Base-by-base conservation (phyloP, 2,797 vertebrate genomes). In the Luscinia megarhynchos region DNA sequence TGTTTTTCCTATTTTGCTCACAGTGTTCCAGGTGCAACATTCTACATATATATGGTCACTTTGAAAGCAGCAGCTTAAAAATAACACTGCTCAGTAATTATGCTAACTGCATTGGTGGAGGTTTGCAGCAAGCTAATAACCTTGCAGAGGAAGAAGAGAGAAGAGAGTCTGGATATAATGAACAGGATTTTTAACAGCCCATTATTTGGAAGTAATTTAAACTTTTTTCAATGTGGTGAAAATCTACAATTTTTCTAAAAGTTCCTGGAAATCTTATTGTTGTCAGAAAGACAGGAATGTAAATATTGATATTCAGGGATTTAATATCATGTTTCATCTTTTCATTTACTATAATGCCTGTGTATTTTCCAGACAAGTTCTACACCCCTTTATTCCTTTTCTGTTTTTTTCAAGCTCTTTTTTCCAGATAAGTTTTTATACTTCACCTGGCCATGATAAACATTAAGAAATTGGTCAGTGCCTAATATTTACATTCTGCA, bases 61-160 rank as follows among this genome's bases (percentile, higher is more conserved):
- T 85, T 48, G 72, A 93, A 95, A 93, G 73, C 73, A 78, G 50
- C 77, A 67, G 46, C 90, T 89, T 92, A 83, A 68, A 72, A 90
- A 27, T 59, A 89, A 45, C 4, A 5, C 77, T 81, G 83, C 73
- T 93, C 85, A 84, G 77, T 94, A 80, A 93, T 93, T 95, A 85
- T 64, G 70, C 84, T 84, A 69, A 72, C 94, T 89, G 64, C 70
- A 90, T 23, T 89, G 81, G 55, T 90, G 63, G 84, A 84, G 72
- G 29, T 84, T 93, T 94, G 90, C 94, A 92, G 79, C 45, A 75
- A 92, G 80, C 80, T 95, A 92, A 94, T 93, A 95, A 95, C 88
- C 79, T 82, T 93, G 67, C 32, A n/a, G 77, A 95, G 50, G 59
- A 67, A 50, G 64, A 78, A 78, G 50, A 45, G 15, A 50, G 64